Conservation (phyloP, 2,113 vertebrate genomes). For the Butorides virescens region DNA sequence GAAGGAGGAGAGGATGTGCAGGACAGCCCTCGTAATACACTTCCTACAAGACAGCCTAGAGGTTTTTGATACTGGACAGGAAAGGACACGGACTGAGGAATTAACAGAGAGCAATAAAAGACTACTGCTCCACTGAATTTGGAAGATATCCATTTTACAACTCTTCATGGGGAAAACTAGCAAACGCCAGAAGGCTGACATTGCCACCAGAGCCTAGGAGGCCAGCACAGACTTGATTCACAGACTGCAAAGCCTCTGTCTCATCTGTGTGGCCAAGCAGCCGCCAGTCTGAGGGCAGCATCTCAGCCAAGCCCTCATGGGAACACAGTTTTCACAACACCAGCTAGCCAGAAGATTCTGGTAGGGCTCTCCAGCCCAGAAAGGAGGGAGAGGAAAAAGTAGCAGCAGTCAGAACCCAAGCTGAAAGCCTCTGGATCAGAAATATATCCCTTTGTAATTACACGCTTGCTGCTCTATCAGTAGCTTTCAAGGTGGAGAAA, state of each 20-base stretch:
- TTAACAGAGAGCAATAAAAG: background rate
- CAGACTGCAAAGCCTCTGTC: background rate
- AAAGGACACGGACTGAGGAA: background rate
- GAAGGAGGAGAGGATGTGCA: background rate
- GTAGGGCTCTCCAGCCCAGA: background rate
- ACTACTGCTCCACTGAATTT: background rate
- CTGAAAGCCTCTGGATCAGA: background rate
- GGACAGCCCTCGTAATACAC: background rate
- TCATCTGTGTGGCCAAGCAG: background rate
- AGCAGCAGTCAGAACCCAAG: background rate
- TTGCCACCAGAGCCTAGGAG: background rate
- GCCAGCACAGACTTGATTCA: background rate
- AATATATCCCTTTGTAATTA: background rate
- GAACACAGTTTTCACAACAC: background rate
- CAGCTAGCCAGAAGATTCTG: background rate
- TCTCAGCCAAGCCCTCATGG: background rate
- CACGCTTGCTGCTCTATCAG: background rate
- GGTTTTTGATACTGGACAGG: background rate
- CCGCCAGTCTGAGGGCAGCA: background rate
- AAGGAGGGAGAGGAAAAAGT: background rate
- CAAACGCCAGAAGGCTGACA: background rate
- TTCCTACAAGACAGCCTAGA: background rate
- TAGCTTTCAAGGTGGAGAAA: background rate
- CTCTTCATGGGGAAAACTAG: background rate
- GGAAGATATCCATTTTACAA: background rate